phyloP scores from a whole-genome alignment of 2,797 vertebrate species.

The Triplophysa bombifrons region DNA sequence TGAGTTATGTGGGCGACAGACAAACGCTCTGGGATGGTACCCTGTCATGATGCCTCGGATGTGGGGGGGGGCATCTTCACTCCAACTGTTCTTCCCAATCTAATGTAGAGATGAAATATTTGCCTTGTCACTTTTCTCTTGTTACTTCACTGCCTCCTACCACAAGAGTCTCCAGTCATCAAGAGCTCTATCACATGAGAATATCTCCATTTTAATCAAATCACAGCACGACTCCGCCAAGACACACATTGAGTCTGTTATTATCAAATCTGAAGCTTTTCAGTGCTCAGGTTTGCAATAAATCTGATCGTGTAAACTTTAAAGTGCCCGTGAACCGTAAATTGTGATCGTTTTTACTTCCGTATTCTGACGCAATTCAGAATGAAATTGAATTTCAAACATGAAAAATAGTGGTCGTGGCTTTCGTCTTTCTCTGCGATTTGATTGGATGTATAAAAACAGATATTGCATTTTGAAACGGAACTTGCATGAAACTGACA shows the following conservation, averaged over 20 bases:
- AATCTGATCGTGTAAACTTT: no score
- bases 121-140: constrained; percentile 76
- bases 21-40: constrained; percentile 64
- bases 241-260: constrained; percentile 67
- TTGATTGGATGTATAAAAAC: no score
- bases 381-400: no score
- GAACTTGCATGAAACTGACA: no score
- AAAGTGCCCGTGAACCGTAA: no score
- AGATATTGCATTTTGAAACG: no score
- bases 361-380: no score
- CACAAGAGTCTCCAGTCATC: constrained; percentile 63
- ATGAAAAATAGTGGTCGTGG: no score
- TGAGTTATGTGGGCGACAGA: constrained; percentile 48
- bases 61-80: constrained; percentile 63
- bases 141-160: constrained; percentile 75
- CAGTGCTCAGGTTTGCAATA: constrained; percentile 34
- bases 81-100: constrained; percentile 73
- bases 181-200: constrained; percentile 64
- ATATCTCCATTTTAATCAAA: constrained; percentile 73
- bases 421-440: no score
- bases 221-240: constrained; percentile 69
- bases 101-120: constrained; percentile 78
- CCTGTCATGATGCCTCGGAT: constrained; percentile 70
- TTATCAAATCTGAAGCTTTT: constrained; percentile 67
- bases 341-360: no score